A percentile compares a stretch with the other conserved stretches of the same genome.
Evolutionary conservation across 1,140 invertebrate species (phyloP).

Genomic region (Homarus americanus): DNA sequence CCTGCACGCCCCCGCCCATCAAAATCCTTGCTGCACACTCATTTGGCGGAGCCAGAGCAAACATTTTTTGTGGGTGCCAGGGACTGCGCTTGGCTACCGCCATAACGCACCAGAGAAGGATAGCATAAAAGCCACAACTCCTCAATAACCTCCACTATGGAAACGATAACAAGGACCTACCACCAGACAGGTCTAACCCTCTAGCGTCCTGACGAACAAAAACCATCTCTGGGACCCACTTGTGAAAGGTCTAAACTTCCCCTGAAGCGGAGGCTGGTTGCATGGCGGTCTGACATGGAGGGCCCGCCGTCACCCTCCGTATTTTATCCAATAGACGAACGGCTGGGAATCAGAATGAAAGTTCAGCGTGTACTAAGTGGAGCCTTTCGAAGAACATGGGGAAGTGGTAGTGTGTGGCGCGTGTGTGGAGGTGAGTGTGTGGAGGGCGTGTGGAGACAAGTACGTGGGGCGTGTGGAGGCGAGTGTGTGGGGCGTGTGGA

Average conservation of each 20-base stretch:
- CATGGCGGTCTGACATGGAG: background rate
- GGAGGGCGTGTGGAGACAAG: no score
- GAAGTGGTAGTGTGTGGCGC: background rate
- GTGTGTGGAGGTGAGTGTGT: background rate
- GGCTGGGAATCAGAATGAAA: background rate
- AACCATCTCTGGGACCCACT: background rate
- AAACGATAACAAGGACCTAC: background rate
- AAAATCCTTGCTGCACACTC: background rate
- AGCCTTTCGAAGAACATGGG: background rate
- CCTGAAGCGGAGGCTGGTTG: background rate
- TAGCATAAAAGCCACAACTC: slow-evolving; percentile 2
- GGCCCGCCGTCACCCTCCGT: background rate
- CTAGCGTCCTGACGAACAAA: background rate
- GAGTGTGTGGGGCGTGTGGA: background rate
- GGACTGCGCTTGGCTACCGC: background rate
- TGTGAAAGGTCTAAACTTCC: background rate
- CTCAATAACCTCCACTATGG: slow-evolving; percentile 15
- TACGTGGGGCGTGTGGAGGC: background rate
- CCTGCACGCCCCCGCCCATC: no score
- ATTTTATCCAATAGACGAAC: slow-evolving; percentile 30
- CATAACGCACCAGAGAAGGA: background rate
- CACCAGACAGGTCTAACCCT: background rate
- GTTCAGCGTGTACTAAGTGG: background rate
- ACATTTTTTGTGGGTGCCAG: background rate
- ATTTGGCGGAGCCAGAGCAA: background rate